These are phyloP conservation scores for Rhea pennata DNA, from an alignment of 2,113 vertebrate species.

Conservation along the genomic window DNA sequence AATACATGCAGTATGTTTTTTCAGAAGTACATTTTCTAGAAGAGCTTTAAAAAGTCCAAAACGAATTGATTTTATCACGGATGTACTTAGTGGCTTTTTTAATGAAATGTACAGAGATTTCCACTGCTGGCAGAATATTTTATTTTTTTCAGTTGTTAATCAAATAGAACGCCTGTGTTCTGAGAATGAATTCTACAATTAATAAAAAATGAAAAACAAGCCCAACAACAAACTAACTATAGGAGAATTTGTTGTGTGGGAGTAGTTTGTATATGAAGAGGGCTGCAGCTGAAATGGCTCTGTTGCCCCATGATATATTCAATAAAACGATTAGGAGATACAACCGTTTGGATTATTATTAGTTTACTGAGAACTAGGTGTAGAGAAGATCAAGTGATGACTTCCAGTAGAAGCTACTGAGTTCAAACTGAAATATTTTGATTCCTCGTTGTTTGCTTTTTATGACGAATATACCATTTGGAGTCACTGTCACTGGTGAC, in stretches of 20 bases:
- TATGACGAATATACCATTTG: not conserved
- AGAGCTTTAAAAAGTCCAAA: slow-evolving; percentile 59
- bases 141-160: slow-evolving; percentile 14
- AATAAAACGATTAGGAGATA: not conserved
- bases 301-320: not conserved
- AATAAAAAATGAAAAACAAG: not conserved
- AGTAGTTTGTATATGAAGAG: not conserved
- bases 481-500: not conserved
- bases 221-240: not conserved
- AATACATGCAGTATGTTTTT: slow-evolving; percentile 23
- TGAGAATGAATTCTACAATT: not conserved
- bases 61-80: slow-evolving; percentile 34
- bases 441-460: not conserved
- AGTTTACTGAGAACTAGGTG: not conserved
- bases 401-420: not conserved
- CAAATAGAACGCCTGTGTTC: not conserved
- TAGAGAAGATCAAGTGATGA: not conserved
- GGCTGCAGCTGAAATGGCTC: not conserved
- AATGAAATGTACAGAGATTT: slow-evolving; percentile 41
- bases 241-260: not conserved
- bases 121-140: slow-evolving; percentile 8
- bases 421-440: not conserved
- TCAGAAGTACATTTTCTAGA: not conserved
- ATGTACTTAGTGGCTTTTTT: slow-evolving; percentile 30
- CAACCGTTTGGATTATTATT: not conserved